Evolutionary conservation across 2,113 vertebrate species (phyloP).

Genomic region (Cebus imitator): DNA sequence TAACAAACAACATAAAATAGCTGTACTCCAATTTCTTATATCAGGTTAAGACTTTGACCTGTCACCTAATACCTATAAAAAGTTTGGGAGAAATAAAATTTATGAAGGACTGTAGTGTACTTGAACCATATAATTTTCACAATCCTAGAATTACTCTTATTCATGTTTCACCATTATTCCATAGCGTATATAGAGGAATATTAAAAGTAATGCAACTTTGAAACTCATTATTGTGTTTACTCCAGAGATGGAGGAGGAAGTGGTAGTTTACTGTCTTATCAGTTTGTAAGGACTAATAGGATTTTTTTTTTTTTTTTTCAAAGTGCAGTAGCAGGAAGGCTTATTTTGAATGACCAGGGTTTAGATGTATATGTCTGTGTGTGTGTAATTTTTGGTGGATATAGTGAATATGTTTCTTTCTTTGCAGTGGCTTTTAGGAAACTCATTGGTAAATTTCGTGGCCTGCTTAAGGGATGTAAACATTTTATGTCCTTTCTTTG

Average conservation of each 20-base stretch:
- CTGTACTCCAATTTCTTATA: neutral
- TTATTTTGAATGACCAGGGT: neutral
- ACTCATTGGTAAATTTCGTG: neutral
- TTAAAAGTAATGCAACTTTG: neutral
- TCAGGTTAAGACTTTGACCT: constrained; percentile 43
- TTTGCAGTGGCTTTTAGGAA: constrained; percentile 30
- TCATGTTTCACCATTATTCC: neutral
- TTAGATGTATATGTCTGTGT: neutral
- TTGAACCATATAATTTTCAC: neutral
- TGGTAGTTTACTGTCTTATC: neutral
- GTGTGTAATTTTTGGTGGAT: neutral
- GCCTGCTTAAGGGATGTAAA: neutral
- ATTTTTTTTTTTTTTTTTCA: neutral
- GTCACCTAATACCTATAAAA: constrained; percentile 17
- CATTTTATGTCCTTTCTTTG: neutral
- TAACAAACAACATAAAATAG: constrained; percentile 31
- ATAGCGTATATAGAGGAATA: neutral
- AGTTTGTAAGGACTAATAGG: neutral
- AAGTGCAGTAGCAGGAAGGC: neutral
- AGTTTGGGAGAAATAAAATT: constrained; percentile 15
- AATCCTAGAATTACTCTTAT: neutral
- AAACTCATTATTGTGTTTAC: neutral
- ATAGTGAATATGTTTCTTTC: neutral
- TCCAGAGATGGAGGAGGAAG: neutral
- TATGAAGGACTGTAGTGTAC: neutral